phyloP scores from a whole-genome alignment of 2,797 vertebrate species.

The Coreius guichenoti region DNA sequence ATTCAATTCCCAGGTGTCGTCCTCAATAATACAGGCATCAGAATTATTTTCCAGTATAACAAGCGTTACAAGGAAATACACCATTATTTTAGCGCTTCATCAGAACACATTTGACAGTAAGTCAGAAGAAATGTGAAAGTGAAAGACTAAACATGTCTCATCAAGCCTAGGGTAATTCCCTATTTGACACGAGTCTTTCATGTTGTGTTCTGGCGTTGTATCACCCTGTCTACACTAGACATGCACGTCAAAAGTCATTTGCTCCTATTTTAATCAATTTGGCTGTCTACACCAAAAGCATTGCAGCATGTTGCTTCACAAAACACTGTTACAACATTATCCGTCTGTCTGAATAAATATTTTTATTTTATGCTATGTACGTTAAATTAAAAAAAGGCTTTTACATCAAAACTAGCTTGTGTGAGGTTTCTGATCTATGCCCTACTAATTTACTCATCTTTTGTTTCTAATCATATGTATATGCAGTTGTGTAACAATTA shows the following conservation, averaged over 20 bases:
- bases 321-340: neutral
- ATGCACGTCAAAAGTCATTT: neutral
- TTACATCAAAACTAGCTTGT: neutral
- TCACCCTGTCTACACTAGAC: neutral
- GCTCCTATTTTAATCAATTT: neutral
- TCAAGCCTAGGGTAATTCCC: slow-evolving; percentile 1
- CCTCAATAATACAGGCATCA: neutral
- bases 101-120: neutral
- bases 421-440: neutral
- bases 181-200: slow-evolving; percentile 1
- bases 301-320: neutral
- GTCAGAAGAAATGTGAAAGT: slow-evolving; percentile 24
- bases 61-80: neutral
- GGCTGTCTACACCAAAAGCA: neutral
- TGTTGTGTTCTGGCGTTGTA: neutral
- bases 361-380: neutral
- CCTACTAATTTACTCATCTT: neutral
- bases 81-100: neutral
- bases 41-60: neutral
- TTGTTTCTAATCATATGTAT: neutral
- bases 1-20: neutral
- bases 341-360: neutral
- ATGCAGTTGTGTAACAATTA: neutral
- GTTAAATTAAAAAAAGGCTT: neutral
- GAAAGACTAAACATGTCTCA: slow-evolving; percentile 33